These are phyloP conservation scores for Falcunculus frontatus DNA, from an alignment of 2,113 vertebrate genomes.

Conservation along the genomic window DNA sequence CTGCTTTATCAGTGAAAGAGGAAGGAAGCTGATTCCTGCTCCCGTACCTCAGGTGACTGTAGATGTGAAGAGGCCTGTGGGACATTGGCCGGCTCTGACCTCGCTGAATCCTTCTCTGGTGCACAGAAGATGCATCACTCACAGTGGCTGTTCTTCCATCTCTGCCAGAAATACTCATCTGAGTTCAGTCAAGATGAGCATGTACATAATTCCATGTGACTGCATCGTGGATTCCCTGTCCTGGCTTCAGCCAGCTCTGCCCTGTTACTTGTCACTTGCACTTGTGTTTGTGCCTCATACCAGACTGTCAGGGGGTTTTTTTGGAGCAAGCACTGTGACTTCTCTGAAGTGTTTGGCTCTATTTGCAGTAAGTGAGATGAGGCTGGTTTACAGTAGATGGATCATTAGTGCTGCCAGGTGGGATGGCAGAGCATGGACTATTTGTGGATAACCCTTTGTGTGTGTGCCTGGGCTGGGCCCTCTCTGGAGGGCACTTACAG, in stretches of 20 bases:
- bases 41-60: not conserved
- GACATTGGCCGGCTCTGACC: not conserved
- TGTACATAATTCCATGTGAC: not conserved
- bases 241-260: not conserved
- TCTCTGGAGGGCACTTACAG: not conserved
- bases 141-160: not conserved
- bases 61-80: not conserved
- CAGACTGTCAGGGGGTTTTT: not conserved
- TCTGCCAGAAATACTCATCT: not conserved
- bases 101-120: not conserved
- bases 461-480: not conserved
- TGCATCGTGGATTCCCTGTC: not conserved
- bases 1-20: not conserved
- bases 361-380: not conserved
- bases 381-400: not conserved
- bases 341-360: not conserved
- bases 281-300: not conserved
- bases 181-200: not conserved
- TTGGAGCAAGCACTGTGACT: not conserved
- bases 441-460: not conserved
- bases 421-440: not conserved
- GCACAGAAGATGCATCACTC: not conserved
- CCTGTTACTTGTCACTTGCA: not conserved
- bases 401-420: not conserved
- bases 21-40: not conserved